Conservation (phyloP, 2,888 invertebrate species). For the Aphidius colemani region DNA sequence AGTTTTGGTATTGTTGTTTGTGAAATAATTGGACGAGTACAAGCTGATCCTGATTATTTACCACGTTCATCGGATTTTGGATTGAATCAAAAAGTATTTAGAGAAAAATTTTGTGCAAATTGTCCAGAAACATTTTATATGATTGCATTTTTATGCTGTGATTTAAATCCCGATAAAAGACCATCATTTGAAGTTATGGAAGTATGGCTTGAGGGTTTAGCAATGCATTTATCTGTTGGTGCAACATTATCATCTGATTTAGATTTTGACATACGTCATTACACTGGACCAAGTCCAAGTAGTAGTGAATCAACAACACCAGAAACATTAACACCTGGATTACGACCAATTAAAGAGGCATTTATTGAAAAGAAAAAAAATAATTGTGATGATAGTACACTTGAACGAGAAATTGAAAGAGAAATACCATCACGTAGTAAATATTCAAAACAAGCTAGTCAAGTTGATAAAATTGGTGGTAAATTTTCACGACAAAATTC, state of each 20-base stretch:
- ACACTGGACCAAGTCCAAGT: slow-evolving; percentile 65
- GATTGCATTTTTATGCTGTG: slow-evolving; percentile 88
- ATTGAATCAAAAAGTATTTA: slow-evolving; percentile 82
- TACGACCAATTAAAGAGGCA: slow-evolving; percentile 65
- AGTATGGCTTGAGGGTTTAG: slow-evolving; percentile 83
- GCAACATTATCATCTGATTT: slow-evolving; percentile 70
- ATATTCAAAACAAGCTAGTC: slow-evolving; percentile 47
- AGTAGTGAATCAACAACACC: slow-evolving; percentile 68
- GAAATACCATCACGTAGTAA: slow-evolving; percentile 38
- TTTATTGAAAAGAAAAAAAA: slow-evolving; percentile 53
- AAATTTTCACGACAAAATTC: slow-evolving; percentile 43
- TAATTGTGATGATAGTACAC: slow-evolving; percentile 52
- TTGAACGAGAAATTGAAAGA: slow-evolving; percentile 50
- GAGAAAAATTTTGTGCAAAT: slow-evolving; percentile 80
- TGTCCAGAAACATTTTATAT: slow-evolving; percentile 89
- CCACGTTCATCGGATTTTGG: slow-evolving; percentile 92
- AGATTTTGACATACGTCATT: slow-evolving; percentile 77
- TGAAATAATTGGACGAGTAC: slow-evolving; percentile 94
- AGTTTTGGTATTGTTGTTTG: slow-evolving; percentile 94
- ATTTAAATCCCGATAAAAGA: slow-evolving; percentile 87
- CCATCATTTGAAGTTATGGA: slow-evolving; percentile 89
- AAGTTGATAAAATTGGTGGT: slow-evolving; percentile 31
- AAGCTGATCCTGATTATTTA: slow-evolving; percentile 92
- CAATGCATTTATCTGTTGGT: slow-evolving; percentile 72
- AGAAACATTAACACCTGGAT: slow-evolving; percentile 63